Base-by-base conservation (phyloP, 2,888 invertebrate species). In the Seladonia tumulorum region DNA sequence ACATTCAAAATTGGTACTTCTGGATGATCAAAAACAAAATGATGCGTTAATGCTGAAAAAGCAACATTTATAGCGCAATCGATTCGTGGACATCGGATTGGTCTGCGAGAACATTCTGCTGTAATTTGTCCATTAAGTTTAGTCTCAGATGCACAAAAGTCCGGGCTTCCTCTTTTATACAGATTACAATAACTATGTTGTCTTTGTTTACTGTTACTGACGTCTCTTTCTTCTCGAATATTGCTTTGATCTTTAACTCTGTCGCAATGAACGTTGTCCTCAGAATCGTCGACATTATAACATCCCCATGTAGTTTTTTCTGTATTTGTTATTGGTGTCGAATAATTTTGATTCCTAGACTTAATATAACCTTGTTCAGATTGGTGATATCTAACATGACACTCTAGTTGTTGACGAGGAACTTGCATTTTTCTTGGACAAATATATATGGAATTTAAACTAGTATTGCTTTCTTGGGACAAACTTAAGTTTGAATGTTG, bases 11-110 rank as follows among this genome's bases (percentile, higher is more conserved):
- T 92, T 39, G 95, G 95, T 1, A 96, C 93, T 92, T 96, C 96
- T 2, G 96, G 95, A 91, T 96, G 96, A 89, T 96, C 96, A 89
- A 96, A 96, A 82, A 95, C 94, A 86, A 96, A 96, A 92, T 96
- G 96, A 71, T 95, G 95, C 25, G 95, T 95, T 5, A 96, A 92
- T 1, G 96, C 95, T 49, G 96, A 95, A 72, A 96, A 94, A 0
- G 96, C 96, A 8, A 96, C 95, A 81, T 95, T 96, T 85, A 96
- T 96, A 8, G 95, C 94, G 89, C 96, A 96, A 35, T 95, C 94
- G 4, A 95, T 90, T 83, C 96, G 95, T 1, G 96, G 96, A 88
- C 96, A 96, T 70, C 95, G 94, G 66, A 96, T 94, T 1, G 95
- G 95, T 86, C 96, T 90, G 42, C 94, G 91, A 29, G 94, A 94